Evolutionary conservation across 2,797 vertebrate species (phyloP).

Genomic region (Danio choprae): DNA sequence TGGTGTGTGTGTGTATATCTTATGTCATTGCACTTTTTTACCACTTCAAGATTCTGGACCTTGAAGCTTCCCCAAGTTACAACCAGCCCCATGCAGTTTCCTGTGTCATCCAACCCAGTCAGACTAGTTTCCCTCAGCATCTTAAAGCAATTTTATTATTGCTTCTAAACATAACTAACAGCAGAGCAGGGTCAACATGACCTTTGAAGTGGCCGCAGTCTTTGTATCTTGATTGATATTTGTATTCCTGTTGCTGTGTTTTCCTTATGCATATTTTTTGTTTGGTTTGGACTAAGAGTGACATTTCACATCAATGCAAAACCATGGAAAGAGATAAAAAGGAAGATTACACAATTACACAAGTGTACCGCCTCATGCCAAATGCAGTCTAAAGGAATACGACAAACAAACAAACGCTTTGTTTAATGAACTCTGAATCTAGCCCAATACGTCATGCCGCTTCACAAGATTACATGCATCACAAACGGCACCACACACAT

Average conservation of each 20-base stretch:
- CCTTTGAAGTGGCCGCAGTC: not conserved
- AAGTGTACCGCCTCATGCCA: not conserved
- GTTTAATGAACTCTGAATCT: conserved; percentile 22
- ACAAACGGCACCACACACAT: not conserved
- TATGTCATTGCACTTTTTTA: no score
- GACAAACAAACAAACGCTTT: conserved; percentile 18
- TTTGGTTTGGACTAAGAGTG: conserved; percentile 2
- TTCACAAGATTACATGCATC: conserved; percentile 36
- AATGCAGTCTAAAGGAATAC: not conserved
- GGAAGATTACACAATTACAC: not conserved
- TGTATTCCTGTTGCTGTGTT: not conserved
- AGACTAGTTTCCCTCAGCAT: not conserved
- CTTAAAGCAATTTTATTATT: not conserved
- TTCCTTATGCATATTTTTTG: not conserved
- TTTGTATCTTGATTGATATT: not conserved
- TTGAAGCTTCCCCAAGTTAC: not conserved
- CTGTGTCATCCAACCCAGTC: not conserved
- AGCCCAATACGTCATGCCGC: conserved; percentile 3
- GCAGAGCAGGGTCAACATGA: not conserved
- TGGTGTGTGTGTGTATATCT: no score
- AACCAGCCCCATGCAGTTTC: not conserved
- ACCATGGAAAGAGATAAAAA: not conserved
- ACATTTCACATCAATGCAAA: conserved; percentile 1
- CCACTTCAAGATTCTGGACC: not conserved
- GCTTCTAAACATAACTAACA: not conserved